Conservation (phyloP, 2,797 vertebrate species). For the Falco novaeseelandiae region DNA sequence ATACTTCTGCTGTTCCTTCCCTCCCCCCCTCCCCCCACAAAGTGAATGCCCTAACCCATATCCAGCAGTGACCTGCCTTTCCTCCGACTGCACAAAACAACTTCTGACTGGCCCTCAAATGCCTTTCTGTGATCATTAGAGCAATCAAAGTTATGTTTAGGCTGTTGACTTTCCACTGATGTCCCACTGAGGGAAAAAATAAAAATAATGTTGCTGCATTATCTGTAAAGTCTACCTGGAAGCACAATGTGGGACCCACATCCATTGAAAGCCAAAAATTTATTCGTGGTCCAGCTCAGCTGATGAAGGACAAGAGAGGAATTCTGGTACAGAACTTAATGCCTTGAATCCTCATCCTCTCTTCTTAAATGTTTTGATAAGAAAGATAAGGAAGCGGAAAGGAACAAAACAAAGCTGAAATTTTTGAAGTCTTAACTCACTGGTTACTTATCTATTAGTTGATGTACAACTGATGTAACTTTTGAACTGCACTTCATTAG, state of each 20-base stretch:
- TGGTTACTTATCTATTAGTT: background rate
- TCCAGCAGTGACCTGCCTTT: background rate
- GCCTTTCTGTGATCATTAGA: background rate
- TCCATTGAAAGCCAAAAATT: background rate
- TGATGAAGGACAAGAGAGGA: background rate
- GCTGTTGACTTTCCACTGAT: background rate
- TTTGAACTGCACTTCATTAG: background rate
- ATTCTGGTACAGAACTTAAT: background rate
- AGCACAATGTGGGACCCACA: background rate
- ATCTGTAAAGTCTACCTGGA: background rate
- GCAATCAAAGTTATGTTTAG: background rate
- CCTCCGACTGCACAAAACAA: background rate
- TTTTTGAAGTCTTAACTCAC: background rate
- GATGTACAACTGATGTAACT: background rate
- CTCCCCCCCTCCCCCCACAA: no score
- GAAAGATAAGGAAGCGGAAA: background rate
- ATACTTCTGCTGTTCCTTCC: background rate
- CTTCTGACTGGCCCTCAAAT: background rate
- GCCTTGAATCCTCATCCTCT: background rate
- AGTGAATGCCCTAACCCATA: background rate
- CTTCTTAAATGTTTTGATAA: background rate
- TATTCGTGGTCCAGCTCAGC: background rate
- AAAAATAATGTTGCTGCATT: background rate
- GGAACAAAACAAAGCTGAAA: background rate
- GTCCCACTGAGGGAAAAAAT: background rate